A percentile compares a stretch with the other conserved stretches of the same genome.
Evolutionary conservation across 2,797 vertebrate species (phyloP).

Genomic region (Apodemus agrarius): DNA sequence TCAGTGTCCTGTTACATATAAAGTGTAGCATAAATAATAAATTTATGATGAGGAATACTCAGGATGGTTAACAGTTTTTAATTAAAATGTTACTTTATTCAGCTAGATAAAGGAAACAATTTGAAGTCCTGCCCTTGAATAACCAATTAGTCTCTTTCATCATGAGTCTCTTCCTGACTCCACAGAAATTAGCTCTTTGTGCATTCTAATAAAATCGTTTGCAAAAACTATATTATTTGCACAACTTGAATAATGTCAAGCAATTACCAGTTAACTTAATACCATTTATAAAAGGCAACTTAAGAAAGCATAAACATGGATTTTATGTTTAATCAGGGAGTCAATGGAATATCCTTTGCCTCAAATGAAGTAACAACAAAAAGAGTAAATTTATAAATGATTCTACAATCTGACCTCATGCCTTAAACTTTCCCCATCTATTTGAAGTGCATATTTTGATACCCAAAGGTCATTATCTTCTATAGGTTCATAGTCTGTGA

Average conservation of each 20-base stretch:
- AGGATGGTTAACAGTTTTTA: not conserved
- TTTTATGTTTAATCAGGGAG: constrained; percentile 47
- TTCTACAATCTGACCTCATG: not conserved
- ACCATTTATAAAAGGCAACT: constrained; percentile 10
- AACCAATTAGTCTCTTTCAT: not conserved
- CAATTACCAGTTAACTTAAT: constrained; percentile 15
- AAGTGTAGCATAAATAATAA: not conserved
- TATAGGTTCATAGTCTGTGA: rapidly evolving
- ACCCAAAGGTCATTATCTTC: not conserved
- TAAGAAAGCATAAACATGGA: constrained; percentile 14
- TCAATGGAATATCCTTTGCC: not conserved
- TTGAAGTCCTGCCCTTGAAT: not conserved
- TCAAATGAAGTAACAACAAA: constrained; percentile 21
- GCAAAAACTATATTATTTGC: not conserved
- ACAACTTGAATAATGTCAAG: constrained; percentile 34
- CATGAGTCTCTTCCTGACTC: not conserved
- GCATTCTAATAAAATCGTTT: not conserved
- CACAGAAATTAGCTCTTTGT: not conserved
- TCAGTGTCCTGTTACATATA: not conserved
- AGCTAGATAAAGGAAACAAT: not conserved
- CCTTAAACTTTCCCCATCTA: not conserved
- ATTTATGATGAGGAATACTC: not conserved
- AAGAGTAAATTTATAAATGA: constrained; percentile 21
- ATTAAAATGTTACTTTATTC: not conserved
- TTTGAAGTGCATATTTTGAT: not conserved